Percentiles rank a stretch among this genome's conserved stretches.
phyloP scores from a whole-genome alignment of 2,797 vertebrate species.

The Falco cherrug region DNA sequence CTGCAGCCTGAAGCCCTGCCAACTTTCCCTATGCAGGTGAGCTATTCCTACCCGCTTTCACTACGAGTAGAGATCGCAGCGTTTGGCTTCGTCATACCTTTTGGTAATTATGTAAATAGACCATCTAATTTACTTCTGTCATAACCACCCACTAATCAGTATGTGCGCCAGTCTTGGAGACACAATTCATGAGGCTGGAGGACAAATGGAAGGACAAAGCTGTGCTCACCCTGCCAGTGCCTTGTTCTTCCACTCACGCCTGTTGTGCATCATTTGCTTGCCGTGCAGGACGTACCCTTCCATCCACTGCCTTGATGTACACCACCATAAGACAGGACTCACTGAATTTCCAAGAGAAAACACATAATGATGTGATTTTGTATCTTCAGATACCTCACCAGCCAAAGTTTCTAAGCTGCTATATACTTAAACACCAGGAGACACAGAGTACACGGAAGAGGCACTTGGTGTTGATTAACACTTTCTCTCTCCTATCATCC shows the following conservation, averaged over 20 bases:
- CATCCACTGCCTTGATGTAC: neutral
- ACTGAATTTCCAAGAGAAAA: neutral
- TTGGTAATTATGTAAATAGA: slow-evolving; percentile 12
- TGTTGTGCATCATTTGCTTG: neutral
- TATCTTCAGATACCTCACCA: neutral
- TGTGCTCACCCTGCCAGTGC: neutral
- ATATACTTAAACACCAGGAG: neutral
- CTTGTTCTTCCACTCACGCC: neutral
- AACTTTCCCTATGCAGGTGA: neutral
- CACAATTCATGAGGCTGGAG: neutral
- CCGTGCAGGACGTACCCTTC: neutral
- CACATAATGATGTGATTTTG: neutral
- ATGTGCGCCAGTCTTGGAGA: neutral
- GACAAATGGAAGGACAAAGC: slow-evolving; percentile 5
- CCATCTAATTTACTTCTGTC: neutral
- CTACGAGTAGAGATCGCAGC: neutral
- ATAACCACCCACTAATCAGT: neutral
- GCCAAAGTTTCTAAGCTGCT: neutral
- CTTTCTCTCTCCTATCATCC: neutral
- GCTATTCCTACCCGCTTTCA: neutral
- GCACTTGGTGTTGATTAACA: neutral
- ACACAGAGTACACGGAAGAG: neutral
- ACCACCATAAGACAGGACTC: neutral
- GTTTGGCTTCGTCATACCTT: neutral
- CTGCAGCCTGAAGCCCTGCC: neutral